These are phyloP conservation scores for Entomyzon cyanotis DNA, from an alignment of 2,113 vertebrate genomes.

Conservation along the genomic window DNA sequence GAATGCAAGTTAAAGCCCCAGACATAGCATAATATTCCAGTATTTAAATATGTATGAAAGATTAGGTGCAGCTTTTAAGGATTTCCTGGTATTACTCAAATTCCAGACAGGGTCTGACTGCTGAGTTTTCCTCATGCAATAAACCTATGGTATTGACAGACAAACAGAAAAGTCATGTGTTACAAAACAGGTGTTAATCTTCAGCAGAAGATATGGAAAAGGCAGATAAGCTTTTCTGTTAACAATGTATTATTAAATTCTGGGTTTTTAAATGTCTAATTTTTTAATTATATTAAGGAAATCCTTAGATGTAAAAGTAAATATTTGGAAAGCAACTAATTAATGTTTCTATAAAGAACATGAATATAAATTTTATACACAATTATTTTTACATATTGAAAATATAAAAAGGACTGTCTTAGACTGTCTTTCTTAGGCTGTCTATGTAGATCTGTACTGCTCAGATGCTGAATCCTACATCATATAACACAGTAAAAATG, in stretches of 20 bases:
- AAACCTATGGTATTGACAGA: background rate
- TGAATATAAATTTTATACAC: background rate
- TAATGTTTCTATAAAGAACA: background rate
- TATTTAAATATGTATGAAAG: slow-evolving; percentile 68
- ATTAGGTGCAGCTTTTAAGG: slow-evolving; percentile 40
- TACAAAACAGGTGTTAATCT: background rate
- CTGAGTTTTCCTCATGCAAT: background rate
- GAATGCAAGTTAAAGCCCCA: slow-evolving; percentile 11
- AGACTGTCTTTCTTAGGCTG: background rate
- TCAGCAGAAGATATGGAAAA: background rate
- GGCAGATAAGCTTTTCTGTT: background rate
- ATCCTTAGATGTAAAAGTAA: background rate
- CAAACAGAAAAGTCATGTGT: background rate
- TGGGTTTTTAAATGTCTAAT: background rate
- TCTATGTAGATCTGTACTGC: background rate
- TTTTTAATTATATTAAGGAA: background rate
- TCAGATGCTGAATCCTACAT: background rate
- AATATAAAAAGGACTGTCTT: background rate
- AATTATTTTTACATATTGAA: background rate
- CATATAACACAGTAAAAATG: background rate
- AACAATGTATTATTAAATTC: background rate
- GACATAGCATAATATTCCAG: background rate
- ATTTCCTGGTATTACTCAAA: slow-evolving; percentile 59
- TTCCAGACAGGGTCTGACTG: slow-evolving; percentile 47
- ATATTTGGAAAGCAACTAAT: background rate